Evolutionary conservation across 2,888 invertebrate species (phyloP), one percentile per base, ranked within the genome.

Genomic region (Harmothoe impar): DNA sequence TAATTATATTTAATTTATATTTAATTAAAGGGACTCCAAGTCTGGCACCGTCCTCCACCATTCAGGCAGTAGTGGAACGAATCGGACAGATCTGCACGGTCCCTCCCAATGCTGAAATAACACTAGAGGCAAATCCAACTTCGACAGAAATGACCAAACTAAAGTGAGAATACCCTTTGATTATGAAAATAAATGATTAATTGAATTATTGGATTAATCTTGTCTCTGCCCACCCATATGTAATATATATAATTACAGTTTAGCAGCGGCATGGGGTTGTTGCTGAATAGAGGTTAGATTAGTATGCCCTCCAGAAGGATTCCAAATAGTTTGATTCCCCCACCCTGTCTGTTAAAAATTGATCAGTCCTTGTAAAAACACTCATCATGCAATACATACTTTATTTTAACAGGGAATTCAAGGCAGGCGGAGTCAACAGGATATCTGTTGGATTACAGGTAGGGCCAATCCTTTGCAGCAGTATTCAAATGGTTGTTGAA

Each of bases 51-150:
- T 93, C 95, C 29, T 90, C 91, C 12, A 94, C 94, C 15, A 92
- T 95, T 12, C 31, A 90, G 56, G 85, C 78, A 33, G 91, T 95
- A 0, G 89, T 95, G 15, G 92, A 93, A 12, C 90, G 92, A 33
- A 92, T 94, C 0, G 89, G 72, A 52, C 35, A 81, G 15, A 78
- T 84, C 33, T 92, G 90, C 43, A 43, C 89, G n/a, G 88, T 94
- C 20, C 88, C 90, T 12, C 10, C 88, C 10, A 91, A 89, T 72
- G 93, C 93, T 52, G 95, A 95, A 91, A 91, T 95, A 43, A 94
- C 94, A 12, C 91, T 95, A 84, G 95, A 95, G 90, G 94, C 93
- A n/a, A 95, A 95, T 89, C 95, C 95, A 23, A 95, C 94, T 15
- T 90, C 92, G 51, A 89, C 94, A 68, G 94, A 94, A 89, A 92